phyloP scores from a whole-genome alignment of 2,113 vertebrate genomes.

The Cairina moschata region DNA sequence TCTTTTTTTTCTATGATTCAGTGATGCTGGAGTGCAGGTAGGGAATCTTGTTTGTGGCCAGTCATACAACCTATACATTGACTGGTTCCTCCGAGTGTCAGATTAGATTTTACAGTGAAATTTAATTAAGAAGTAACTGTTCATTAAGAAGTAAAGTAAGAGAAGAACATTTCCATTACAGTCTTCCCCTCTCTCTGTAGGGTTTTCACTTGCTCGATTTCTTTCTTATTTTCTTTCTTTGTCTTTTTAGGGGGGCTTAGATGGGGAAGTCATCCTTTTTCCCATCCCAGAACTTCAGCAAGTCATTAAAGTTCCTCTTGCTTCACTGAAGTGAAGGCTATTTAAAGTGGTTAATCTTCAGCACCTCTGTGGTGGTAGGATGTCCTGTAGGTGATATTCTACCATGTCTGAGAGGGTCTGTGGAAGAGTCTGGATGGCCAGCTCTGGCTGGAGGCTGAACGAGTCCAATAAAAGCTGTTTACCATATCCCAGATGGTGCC shows the following conservation, averaged over 20 bases:
- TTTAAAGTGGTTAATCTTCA: not conserved
- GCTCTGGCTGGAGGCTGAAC: not conserved
- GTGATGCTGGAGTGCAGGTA: not conserved
- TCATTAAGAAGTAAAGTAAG: not conserved
- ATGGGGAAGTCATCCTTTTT: not conserved
- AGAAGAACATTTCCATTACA: not conserved
- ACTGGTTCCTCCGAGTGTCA: not conserved
- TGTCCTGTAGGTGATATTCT: not conserved
- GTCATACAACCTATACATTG: not conserved
- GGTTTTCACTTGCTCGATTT: not conserved
- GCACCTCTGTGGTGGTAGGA: not conserved
- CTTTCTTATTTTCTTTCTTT: not conserved
- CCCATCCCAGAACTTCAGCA: not conserved
- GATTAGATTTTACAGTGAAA: not conserved
- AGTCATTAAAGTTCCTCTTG: not conserved
- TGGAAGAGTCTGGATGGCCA: not conserved
- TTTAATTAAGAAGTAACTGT: not conserved
- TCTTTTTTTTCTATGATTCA: not conserved
- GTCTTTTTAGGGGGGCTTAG: not conserved
- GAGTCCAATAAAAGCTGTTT: not conserved
- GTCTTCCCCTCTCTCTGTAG: not conserved
- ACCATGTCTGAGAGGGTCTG: not conserved
- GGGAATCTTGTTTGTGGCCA: not conserved
- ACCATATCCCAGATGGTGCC: not conserved
- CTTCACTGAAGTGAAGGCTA: not conserved